phyloP scores from a whole-genome alignment of 2,888 invertebrate species.

The Ochropacha duplaris region DNA sequence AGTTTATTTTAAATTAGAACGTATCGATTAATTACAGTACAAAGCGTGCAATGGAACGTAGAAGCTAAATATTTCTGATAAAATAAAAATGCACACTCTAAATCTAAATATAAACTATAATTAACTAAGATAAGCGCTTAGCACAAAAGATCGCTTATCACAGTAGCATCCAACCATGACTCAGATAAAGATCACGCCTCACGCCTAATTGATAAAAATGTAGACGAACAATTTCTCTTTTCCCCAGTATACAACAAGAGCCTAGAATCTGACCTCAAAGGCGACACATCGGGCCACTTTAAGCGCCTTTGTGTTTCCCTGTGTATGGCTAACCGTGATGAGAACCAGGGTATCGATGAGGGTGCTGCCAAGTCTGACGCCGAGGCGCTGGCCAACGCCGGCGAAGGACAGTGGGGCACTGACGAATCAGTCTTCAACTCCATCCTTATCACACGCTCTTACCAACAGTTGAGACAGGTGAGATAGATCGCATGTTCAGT shows the following conservation, averaged over 20 bases:
- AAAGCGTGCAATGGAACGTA: neutral
- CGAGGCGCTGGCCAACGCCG: slow-evolving; percentile 88
- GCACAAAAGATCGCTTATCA: too few relatives aligned
- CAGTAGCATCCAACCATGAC: neutral
- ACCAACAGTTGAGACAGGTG: slow-evolving; percentile 91
- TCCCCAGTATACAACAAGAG: slow-evolving; percentile 89
- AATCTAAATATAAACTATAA: too few relatives aligned
- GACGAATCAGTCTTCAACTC: slow-evolving; percentile 95
- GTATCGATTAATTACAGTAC: neutral
- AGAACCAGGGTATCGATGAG: slow-evolving; percentile 93
- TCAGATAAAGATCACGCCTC: neutral
- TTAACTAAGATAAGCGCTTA: too few relatives aligned
- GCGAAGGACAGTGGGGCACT: slow-evolving; percentile 94
- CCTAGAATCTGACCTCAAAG: slow-evolving; percentile 93
- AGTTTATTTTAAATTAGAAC: neutral
- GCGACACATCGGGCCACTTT: slow-evolving; percentile 98
- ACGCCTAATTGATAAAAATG: neutral
- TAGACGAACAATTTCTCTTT: neutral
- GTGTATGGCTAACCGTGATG: slow-evolving; percentile 94
- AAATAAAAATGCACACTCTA: neutral
- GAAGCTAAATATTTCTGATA: neutral
- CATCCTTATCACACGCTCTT: slow-evolving; percentile 93
- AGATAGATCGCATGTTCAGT: slow-evolving; percentile 7
- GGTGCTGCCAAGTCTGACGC: slow-evolving; percentile 92
- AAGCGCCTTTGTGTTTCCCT: slow-evolving; percentile 94